Evolutionary conservation across 2,888 invertebrate species (phyloP).

Genomic region (Hedya salicella): DNA sequence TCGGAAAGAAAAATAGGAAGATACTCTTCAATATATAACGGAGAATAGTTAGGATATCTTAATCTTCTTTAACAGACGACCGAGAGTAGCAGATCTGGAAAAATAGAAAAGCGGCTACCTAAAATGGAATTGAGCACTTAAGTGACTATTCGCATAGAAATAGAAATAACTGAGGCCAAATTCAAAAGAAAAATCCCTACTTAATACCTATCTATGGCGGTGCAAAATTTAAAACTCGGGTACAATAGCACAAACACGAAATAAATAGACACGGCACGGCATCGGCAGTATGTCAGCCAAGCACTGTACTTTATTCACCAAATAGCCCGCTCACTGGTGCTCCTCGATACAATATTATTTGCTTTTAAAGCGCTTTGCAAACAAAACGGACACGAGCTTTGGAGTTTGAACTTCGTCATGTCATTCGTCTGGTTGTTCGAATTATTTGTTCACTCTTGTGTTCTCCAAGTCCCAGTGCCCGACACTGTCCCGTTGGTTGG

Average conservation of each 20-base stretch:
- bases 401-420: constrained; percentile 8
- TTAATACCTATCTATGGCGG: no score
- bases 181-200: neutral
- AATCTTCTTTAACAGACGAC: no score
- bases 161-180: neutral
- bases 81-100: no score
- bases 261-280: neutral
- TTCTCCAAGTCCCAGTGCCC: no score
- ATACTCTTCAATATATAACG: no score
- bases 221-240: neutral
- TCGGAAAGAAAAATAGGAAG: no score
- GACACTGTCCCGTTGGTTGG: no score
- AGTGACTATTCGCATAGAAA: no score
- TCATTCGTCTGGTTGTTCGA: neutral
- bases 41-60: no score
- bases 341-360: constrained; percentile 31
- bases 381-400: constrained; percentile 19
- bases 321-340: neutral
- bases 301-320: constrained; percentile 9
- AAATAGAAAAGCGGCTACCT: no score
- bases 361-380: constrained; percentile 31
- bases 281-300: neutral
- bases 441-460: constrained; percentile 3
- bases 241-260: neutral
- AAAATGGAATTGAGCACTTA: no score